Conservation (phyloP, 2,888 invertebrate genomes). For the Elaeidobius kamerunicus region DNA sequence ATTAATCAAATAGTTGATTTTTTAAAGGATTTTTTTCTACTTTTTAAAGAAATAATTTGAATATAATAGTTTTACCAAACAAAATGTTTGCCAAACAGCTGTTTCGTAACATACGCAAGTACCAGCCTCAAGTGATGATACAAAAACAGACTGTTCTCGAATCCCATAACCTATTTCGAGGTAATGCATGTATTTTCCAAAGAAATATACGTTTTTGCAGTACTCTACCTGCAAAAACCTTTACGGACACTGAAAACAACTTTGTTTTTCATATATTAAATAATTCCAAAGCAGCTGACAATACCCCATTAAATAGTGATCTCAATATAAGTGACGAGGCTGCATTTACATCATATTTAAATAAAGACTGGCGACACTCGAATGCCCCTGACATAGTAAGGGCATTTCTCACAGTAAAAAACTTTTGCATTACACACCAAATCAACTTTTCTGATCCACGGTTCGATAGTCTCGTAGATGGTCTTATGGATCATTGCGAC, state of each 20-base stretch:
- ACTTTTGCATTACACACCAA: conserved; percentile 40
- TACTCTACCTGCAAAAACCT: too few species aligned
- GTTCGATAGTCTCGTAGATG: conserved; percentile 48
- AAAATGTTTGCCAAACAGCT: too few species aligned
- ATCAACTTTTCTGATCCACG: conserved; percentile 42
- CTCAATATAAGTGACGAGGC: conserved; percentile 5
- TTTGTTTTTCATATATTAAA: not conserved
- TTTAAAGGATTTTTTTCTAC: too few species aligned
- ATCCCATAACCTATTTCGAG: too few species aligned
- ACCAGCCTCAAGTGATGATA: too few species aligned
- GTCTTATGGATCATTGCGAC: conserved; percentile 53
- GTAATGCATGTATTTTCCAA: too few species aligned
- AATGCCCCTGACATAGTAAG: conserved; percentile 41
- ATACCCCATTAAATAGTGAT: not conserved
- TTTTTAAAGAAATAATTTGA: too few species aligned
- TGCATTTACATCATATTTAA: conserved; percentile 17
- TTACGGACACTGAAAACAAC: conserved; percentile 1
- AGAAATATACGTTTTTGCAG: too few species aligned
- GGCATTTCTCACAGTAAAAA: conserved; percentile 39
- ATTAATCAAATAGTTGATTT: too few species aligned
- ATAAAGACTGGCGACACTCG: conserved; percentile 39
- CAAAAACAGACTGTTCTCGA: too few species aligned
- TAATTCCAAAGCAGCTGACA: not conserved
- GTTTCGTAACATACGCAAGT: too few species aligned
- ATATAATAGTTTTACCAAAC: too few species aligned